A percentile compares a stretch with the other conserved stretches of the same genome.
Conservation (phyloP, 2,888 invertebrate genomes). For the Smittia aterrima region DNA sequence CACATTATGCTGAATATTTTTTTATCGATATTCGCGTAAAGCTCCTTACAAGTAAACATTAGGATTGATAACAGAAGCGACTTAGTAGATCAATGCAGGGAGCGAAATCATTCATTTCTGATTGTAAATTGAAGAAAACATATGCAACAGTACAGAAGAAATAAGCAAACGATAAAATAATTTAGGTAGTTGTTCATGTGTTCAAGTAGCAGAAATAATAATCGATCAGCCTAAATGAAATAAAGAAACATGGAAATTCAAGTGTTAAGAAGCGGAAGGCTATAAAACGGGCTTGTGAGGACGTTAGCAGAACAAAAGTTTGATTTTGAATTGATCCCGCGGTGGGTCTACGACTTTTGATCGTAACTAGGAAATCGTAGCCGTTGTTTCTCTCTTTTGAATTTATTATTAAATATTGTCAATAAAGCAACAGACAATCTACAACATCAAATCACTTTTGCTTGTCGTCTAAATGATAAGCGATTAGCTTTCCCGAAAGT, state of each 20-base stretch:
- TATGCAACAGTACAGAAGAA: conserved; percentile 6
- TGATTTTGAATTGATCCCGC: conserved; percentile 44
- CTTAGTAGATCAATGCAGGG: background rate
- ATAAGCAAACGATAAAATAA: conserved; percentile 5
- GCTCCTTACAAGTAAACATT: conserved; percentile 18
- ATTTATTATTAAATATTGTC: background rate
- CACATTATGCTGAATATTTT: conserved; percentile 1
- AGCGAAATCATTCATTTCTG: background rate
- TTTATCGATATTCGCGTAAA: conserved; percentile 2
- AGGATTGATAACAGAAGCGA: conserved; percentile 7
- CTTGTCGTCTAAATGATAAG: conserved; percentile 21
- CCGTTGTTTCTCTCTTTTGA: conserved; percentile 26
- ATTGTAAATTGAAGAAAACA: background rate
- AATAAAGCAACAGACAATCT: conserved; percentile 13
- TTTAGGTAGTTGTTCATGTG: background rate
- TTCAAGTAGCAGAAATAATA: conserved; percentile 27
- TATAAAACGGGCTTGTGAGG: background rate
- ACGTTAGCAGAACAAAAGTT: background rate
- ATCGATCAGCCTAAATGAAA: conserved; percentile 6
- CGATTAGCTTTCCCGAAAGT: too few relatives aligned
- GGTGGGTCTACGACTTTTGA: conserved; percentile 45
- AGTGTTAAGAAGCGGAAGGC: background rate
- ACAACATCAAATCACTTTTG: conserved; percentile 17
- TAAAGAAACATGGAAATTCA: conserved; percentile 5
- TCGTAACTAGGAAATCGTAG: conserved; percentile 42